Evolutionary conservation across 2,797 vertebrate genomes (phyloP).

Genomic region (Anolis apletophallus): DNA sequence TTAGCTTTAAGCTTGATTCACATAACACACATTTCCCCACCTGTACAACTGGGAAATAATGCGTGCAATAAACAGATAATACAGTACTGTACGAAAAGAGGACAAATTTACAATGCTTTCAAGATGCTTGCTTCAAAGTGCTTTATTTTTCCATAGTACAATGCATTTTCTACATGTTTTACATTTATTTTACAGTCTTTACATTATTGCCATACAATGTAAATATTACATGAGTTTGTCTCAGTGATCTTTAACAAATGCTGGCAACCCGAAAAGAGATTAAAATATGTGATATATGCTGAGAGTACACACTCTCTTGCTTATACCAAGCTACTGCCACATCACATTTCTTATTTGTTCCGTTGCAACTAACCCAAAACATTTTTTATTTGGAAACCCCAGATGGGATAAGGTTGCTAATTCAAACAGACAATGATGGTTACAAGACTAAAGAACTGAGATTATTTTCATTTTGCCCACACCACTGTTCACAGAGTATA

Average conservation of each 20-base stretch:
- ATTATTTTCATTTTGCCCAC: background rate
- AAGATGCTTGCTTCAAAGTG: conserved; percentile 72
- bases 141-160: conserved; percentile 60
- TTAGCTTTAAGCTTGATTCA: background rate
- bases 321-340: accelerated
- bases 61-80: background rate
- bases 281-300: background rate
- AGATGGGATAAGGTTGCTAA: background rate
- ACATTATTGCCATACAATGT: conserved; percentile 3
- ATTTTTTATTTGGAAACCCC: background rate
- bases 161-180: conserved; percentile 65
- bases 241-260: background rate
- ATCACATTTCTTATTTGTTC: accelerated
- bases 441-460: background rate
- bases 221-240: background rate
- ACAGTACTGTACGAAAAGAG: background rate
- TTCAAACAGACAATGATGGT: accelerated
- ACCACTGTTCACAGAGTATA: background rate
- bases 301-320: background rate
- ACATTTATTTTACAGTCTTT: conserved; percentile 71
- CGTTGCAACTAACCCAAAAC: background rate
- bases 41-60: background rate
- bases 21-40: background rate
- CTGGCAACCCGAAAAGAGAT: background rate
- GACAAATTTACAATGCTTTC: conserved; percentile 64